Conservation (phyloP, 2,113 vertebrate genomes). For the Poeciliopsis occidentalis region DNA sequence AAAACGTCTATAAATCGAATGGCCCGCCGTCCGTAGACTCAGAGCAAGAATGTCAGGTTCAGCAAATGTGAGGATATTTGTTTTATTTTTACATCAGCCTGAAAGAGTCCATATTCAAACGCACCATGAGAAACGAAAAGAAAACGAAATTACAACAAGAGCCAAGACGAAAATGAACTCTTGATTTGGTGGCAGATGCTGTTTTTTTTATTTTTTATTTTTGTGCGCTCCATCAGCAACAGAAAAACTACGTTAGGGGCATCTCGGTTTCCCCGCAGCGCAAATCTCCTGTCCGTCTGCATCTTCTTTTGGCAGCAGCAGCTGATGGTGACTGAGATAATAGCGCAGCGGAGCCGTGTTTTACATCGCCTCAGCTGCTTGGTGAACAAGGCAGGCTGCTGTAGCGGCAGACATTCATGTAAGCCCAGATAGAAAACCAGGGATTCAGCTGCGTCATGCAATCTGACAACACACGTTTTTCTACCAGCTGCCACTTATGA, state of each 20-base stretch:
- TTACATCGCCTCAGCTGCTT: slow-evolving; percentile 45
- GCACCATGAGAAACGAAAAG: not conserved
- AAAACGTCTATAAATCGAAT: slow-evolving; percentile 19
- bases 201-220: not conserved
- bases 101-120: not conserved
- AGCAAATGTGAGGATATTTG: not conserved
- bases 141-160: not conserved
- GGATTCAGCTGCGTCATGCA: slow-evolving; percentile 37
- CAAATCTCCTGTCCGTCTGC: slow-evolving; percentile 57
- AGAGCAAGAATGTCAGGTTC: not conserved
- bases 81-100: not conserved
- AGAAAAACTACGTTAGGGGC: slow-evolving; percentile 9
- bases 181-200: not conserved
- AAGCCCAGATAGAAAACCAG: slow-evolving; percentile 43
- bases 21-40: not conserved
- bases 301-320: slow-evolving; percentile 50
- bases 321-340: slow-evolving; percentile 64
- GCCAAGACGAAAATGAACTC: not conserved
- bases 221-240: not conserved
- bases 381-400: slow-evolving; percentile 60
- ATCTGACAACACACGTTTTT: slow-evolving; percentile 35
- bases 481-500: slow-evolving; percentile 37
- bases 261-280: slow-evolving; percentile 21
- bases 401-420: slow-evolving; percentile 52
- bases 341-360: slow-evolving; percentile 44